A percentile compares a stretch with the other conserved stretches of the same genome.
These are phyloP conservation scores for Oenanthe melanoleuca DNA, from an alignment of 2,113 vertebrate species.

Conservation along the genomic window DNA sequence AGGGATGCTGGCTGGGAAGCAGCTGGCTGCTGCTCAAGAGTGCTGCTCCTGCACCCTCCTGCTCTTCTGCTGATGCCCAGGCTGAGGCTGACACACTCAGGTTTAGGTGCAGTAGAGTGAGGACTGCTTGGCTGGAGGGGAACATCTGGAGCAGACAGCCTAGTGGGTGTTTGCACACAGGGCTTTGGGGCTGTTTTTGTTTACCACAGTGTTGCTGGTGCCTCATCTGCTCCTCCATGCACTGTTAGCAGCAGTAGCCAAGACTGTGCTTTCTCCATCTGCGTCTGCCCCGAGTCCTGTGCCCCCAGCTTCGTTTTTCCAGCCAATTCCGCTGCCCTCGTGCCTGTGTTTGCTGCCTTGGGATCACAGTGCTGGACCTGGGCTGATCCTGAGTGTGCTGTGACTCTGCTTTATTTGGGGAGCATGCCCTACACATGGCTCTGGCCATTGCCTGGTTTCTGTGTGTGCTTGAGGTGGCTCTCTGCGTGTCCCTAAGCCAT, in stretches of 20 bases:
- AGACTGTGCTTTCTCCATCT: background rate
- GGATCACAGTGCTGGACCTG: fast-evolving
- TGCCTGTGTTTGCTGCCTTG: background rate
- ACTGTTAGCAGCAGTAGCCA: background rate
- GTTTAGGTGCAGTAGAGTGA: fast-evolving
- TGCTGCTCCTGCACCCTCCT: background rate
- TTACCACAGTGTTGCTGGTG: background rate
- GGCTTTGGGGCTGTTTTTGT: background rate
- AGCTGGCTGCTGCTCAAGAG: fast-evolving
- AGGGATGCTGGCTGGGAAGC: background rate
- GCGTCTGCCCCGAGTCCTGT: background rate
- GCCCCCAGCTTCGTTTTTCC: fast-evolving
- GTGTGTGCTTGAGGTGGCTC: fast-evolving
- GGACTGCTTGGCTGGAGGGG: background rate
- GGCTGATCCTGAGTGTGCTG: fast-evolving
- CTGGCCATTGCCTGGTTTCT: background rate
- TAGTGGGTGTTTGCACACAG: background rate
- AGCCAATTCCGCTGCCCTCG: fast-evolving
- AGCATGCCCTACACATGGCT: background rate
- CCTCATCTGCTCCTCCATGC: background rate
- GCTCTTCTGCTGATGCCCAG: background rate
- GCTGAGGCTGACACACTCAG: background rate
- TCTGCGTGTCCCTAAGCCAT: background rate
- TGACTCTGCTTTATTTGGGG: background rate
- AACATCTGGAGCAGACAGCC: fast-evolving